Evolutionary conservation across 1,140 invertebrate genomes (phyloP), one percentile per base, ranked within the genome.

Genomic region (Lucilia cuprina): DNA sequence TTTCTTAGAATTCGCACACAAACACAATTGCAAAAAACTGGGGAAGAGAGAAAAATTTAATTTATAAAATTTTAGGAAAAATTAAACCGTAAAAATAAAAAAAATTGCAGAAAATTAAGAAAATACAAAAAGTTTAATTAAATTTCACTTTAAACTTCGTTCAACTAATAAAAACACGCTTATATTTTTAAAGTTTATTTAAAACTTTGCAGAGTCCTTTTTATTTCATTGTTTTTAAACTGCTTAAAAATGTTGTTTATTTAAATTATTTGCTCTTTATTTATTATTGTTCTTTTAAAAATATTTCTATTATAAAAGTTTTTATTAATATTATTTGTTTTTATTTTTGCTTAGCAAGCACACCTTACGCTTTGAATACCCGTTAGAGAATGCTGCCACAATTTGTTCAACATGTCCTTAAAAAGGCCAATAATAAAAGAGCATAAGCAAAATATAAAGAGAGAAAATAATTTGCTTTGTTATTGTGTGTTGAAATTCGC

Each of bases 341-440:
- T n/a, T 50, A 74, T 82, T 80, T 80, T 49, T 80, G n/a, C 3
- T 17, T 12, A 34, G 3, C 35, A 70, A 70, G 19, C 50, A 17
- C 19, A 70, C 50, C 60, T 82, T 82, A 65, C 82, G 50, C 34
- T 65, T 65, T 35, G 47, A 80, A 84, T 25, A 55, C 25, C 35
- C 83, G 50, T 65, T 65, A 55, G 77, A 84, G 78, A 41, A 74
- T 77, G 83, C 83, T 84, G 80, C 49, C 74, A 47, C 41, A 82
- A 74, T 83, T 74, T 77, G 74, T 74, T 85, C 84, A 86, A 84
- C 83, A 78, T 86, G 84, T 82, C 84, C 84, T 85, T 83, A 83
- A 83, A 74, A 82, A 82, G 74, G 82, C 49, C 83, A 77, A 41
- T 85, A 86, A 83, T 85, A 85, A 21, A 85, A 19, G 41, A 82